A percentile compares a stretch with the other conserved stretches of the same genome.
Conservation (phyloP, 2,888 invertebrate species). For the Plagiodera versicolora region DNA sequence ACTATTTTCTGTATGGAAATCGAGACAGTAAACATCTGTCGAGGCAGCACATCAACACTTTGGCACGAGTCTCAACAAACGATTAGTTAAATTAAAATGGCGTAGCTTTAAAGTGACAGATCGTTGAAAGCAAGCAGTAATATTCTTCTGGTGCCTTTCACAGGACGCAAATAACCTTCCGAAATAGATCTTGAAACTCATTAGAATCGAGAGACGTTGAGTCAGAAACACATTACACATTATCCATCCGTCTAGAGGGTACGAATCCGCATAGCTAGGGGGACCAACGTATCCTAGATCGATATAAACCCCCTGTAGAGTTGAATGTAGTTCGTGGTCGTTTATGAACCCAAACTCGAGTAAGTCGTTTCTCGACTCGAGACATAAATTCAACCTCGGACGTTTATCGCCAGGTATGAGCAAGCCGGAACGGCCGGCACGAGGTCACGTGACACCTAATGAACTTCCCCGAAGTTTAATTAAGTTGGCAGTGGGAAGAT, state of each 20-base stretch:
- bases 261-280: too few species aligned
- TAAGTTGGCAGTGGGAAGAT: background rate
- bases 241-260: too few species aligned
- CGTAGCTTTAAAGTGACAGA: too few species aligned
- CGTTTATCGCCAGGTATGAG: background rate
- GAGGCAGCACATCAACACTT: too few species aligned
- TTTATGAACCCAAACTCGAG: background rate
- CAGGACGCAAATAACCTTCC: background rate
- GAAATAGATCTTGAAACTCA: background rate
- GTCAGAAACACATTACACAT: too few species aligned
- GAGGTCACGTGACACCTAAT: background rate
- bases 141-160: background rate
- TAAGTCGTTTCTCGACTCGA: slow-evolving; percentile 6
- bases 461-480: background rate
- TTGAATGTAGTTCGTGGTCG: background rate
- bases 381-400: slow-evolving; percentile 2
- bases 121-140: too few species aligned
- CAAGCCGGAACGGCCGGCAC: background rate
- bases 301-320: background rate
- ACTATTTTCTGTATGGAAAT: too few species aligned
- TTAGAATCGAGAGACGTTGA: too few species aligned
- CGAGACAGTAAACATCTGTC: too few species aligned
- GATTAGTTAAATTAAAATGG: too few species aligned
- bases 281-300: too few species aligned
- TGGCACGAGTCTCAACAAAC: too few species aligned